A percentile compares a stretch with the other conserved stretches of the same genome.
phyloP scores from a whole-genome alignment of 2,113 vertebrate genomes.

The Leptobrachium leishanense region DNA sequence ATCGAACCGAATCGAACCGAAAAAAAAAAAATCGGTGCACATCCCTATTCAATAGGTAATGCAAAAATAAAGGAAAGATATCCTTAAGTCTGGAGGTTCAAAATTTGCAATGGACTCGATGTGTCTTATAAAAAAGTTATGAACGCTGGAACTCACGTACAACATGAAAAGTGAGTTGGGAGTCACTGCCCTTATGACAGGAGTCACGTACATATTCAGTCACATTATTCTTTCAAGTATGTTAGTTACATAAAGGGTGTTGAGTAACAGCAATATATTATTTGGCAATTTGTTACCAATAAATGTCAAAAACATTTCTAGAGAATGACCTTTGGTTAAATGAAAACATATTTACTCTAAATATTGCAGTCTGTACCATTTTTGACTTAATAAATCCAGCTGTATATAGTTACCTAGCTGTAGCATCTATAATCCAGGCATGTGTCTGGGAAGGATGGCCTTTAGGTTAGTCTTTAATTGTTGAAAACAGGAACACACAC shows the following conservation, averaged over 20 bases:
- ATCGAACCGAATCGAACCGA: too few relatives aligned
- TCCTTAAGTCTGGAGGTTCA: too few relatives aligned
- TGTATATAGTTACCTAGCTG: background rate
- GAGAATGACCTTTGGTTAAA: constrained; percentile 6
- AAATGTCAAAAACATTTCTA: background rate
- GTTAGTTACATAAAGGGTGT: background rate
- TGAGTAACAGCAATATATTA: background rate
- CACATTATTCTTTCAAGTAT: too few relatives aligned
- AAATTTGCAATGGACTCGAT: too few relatives aligned
- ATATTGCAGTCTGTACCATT: background rate
- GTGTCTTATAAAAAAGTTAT: too few relatives aligned
- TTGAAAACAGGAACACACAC: background rate
- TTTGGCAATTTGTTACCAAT: background rate
- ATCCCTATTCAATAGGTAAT: too few relatives aligned
- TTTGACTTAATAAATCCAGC: constrained; percentile 3
- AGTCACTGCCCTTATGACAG: too few relatives aligned
- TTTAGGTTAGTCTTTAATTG: background rate
- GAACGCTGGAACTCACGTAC: too few relatives aligned
- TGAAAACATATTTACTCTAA: constrained; percentile 20
- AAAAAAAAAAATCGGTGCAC: too few relatives aligned
- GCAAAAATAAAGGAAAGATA: too few relatives aligned
- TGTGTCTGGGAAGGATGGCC: constrained; percentile 9
- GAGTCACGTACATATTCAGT: too few relatives aligned
- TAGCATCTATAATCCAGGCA: background rate
- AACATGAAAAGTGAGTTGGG: too few relatives aligned